These are phyloP conservation scores for Hirtodrosophila confusa DNA, from an alignment of 2,888 invertebrate genomes.

Conservation along the genomic window DNA sequence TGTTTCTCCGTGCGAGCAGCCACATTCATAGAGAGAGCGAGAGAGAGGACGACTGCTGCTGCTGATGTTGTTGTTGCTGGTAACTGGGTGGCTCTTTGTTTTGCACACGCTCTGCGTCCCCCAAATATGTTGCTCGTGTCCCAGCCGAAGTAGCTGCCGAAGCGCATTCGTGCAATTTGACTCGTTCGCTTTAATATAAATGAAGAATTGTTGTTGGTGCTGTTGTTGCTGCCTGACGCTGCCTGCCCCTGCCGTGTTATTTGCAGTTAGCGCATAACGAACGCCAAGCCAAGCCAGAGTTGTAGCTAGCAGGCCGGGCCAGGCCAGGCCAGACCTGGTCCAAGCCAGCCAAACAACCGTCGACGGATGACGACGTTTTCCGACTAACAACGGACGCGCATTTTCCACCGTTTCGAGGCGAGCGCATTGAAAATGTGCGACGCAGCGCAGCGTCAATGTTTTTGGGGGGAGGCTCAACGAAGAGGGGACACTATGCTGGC, in stretches of 20 bases:
- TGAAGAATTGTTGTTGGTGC: conserved; percentile 35
- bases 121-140: conserved; percentile 40
- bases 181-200: conserved; percentile 60
- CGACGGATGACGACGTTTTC: conserved; percentile 81
- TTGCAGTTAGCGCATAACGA: conserved; percentile 59
- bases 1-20: conserved; percentile 32
- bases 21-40: conserved; percentile 27
- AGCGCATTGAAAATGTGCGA: conserved; percentile 80
- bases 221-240: conserved; percentile 22
- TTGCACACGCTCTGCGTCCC: conserved; percentile 50
- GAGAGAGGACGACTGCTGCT: conserved; percentile 5
- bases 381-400: conserved; percentile 80
- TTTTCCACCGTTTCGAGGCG: conserved; percentile 79
- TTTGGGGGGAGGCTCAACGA: conserved; percentile 3
- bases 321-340: conserved; percentile 45
- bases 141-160: conserved; percentile 44
- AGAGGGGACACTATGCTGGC: conserved; percentile 16
- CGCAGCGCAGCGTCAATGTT: conserved; percentile 69
- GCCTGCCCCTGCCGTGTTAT: conserved; percentile 42
- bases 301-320: conserved; percentile 39
- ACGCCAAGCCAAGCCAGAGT: conserved; percentile 59
- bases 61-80: conserved; percentile 43
- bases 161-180: conserved; percentile 50
- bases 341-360: conserved; percentile 75
- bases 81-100: conserved; percentile 71